phyloP scores from a whole-genome alignment of 2,113 vertebrate genomes.

The Excalfactoria chinensis region DNA sequence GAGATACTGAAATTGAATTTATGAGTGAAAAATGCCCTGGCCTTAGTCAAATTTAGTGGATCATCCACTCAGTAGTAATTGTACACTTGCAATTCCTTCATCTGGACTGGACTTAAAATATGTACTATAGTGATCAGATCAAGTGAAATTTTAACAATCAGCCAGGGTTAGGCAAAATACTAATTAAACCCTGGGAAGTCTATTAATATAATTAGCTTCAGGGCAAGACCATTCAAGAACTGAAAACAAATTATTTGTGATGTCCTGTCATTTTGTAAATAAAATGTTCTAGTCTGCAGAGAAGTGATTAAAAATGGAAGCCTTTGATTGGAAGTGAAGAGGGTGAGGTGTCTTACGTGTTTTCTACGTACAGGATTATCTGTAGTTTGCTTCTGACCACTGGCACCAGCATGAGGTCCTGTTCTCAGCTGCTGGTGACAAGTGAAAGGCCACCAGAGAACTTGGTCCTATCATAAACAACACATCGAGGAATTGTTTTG shows the following conservation, averaged over 20 bases:
- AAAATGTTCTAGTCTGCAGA: not conserved
- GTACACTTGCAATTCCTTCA: conserved; percentile 7
- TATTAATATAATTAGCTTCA: conserved; percentile 47
- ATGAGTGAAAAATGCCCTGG: conserved; percentile 41
- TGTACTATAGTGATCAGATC: conserved; percentile 46
- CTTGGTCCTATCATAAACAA: not conserved
- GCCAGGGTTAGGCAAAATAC: conserved; percentile 48
- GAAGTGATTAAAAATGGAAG: not conserved
- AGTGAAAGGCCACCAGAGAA: not conserved
- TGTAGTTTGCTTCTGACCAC: not conserved
- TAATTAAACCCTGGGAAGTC: conserved; percentile 56
- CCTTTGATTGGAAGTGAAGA: not conserved
- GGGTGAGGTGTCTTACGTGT: not conserved
- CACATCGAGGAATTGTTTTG: accelerated
- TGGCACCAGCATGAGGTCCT: not conserved
- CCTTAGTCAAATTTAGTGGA: conserved; percentile 45
- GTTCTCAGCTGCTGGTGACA: not conserved
- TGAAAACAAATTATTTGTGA: conserved; percentile 54
- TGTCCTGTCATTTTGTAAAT: conserved; percentile 15
- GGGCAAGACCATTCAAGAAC: conserved; percentile 31
- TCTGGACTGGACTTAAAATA: conserved; percentile 27
- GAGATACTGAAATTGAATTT: conserved; percentile 56
- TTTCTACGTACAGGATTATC: not conserved
- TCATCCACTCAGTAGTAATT: conserved; percentile 39
- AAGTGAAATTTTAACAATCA: conserved; percentile 41